Evolutionary conservation across 2,888 invertebrate genomes (phyloP), one percentile per base, ranked within the genome.

Genomic region (Sinohyriopsis cumingii): DNA sequence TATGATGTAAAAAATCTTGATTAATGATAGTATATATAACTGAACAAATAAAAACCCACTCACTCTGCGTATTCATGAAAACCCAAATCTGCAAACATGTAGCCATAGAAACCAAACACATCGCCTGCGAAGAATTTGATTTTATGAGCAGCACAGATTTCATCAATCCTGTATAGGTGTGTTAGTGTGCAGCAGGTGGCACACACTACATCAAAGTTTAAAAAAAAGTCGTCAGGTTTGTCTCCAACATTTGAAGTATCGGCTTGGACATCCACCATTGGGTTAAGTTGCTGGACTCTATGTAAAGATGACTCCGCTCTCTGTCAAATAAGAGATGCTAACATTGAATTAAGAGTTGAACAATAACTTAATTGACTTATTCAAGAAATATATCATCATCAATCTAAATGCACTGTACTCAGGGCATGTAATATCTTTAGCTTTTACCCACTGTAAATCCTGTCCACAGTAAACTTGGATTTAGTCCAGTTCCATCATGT

Each of bases 51-150:
- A 45, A 15, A 45, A 45, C 45, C 45, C 45, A 92, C 94, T 91
- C 91, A 95, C 95, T 94, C 94, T 64, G 93, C 93, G 90, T 93
- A 96, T 80, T 94, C 93, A 86, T 97, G 96, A 67, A 94, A 93
- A 63, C 95, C 94, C 63, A 98, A 93, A 91, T 99, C 98, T 20
- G 95, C 93, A 89, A 98, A 96, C 88, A 95, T 94, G 90, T 94
- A 98, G 0, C 98, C 98, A 90, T 95, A 95, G 91, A 94, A 94
- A 60, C 99, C 99, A 94, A 95, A 96, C 15, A 97, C 95, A 90
- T 97, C 96, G 0, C 96, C 96, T 80, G 94, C 94, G 82, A 96
- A 94, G 87, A 98, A 96, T 86, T 96, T 95, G 28, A 95, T 93
- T 61, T 93, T 93, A 65, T 93, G 92, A 67, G 94, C 92, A 33